These are phyloP conservation scores for Corythornis madagascariensis DNA, from an alignment of 2,113 vertebrate species.

Conservation along the genomic window DNA sequence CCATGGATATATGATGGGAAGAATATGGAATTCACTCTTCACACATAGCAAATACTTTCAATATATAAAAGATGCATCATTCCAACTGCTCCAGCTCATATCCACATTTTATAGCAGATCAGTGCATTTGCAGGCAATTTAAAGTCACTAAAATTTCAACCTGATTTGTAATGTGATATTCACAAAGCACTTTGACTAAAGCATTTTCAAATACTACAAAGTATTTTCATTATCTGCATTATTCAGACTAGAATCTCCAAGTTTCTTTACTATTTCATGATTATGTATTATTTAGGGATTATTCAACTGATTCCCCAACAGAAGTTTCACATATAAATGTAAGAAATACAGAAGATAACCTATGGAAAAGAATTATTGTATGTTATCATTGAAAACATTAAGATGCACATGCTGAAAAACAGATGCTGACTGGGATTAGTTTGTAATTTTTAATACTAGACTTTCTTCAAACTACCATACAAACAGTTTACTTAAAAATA, in stretches of 20 bases:
- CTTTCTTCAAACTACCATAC: no score
- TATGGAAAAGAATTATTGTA: background rate
- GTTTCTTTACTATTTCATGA: background rate
- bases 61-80: conserved; percentile 67
- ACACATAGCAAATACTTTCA: conserved; percentile 77
- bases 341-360: background rate
- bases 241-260: background rate
- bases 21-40: conserved; percentile 80
- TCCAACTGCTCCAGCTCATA: conserved; percentile 65
- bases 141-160: background rate
- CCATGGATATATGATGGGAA: conserved; percentile 61
- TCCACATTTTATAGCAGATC: conserved; percentile 70
- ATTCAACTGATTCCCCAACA: background rate
- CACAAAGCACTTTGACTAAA: background rate
- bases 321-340: background rate
- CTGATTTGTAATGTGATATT: background rate
- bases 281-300: background rate
- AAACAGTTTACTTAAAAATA: no score
- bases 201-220: background rate
- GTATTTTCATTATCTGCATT: background rate
- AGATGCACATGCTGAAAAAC: background rate
- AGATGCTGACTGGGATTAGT: background rate
- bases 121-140: conserved; percentile 64
- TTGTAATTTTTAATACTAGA: background rate
- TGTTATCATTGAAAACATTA: background rate